A percentile compares a stretch with the other conserved stretches of the same genome.
Conservation (phyloP, 2,113 vertebrate genomes). For the Lipotes vexillifer region DNA sequence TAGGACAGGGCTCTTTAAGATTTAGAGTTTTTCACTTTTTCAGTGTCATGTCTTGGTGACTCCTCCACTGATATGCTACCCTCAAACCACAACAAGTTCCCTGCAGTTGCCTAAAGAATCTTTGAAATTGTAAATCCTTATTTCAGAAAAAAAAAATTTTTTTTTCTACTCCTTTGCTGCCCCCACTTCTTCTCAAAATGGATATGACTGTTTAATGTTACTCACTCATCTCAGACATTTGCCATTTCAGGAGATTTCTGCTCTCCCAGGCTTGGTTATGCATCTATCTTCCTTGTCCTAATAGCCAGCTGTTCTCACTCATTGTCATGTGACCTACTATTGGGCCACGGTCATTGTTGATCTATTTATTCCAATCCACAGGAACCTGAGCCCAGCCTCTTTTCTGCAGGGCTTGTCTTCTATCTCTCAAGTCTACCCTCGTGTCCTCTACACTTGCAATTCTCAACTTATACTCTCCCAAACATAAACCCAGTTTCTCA, state of each 20-base stretch:
- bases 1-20: not conserved
- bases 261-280: not conserved
- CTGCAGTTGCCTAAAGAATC: not conserved
- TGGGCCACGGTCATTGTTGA: too few relatives aligned
- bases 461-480: not conserved
- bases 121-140: not conserved
- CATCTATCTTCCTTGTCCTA: not conserved
- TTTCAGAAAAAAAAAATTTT: not conserved
- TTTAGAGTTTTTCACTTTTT: not conserved
- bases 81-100: not conserved
- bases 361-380: not conserved
- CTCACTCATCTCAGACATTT: not conserved
- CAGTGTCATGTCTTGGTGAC: not conserved
- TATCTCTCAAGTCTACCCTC: not conserved
- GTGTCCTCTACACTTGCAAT: not conserved
- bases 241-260: not conserved
- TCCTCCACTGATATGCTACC: not conserved
- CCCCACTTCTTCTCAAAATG: not conserved
- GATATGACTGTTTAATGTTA: too few relatives aligned
- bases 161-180: not conserved
- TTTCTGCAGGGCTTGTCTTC: not conserved
- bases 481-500: not conserved
- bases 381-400: not conserved
- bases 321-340: accelerated
- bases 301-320: not conserved